Percentiles rank a stretch among this genome's conserved stretches.
phyloP scores from a whole-genome alignment of 2,888 invertebrate species.

The Pocota personata region DNA sequence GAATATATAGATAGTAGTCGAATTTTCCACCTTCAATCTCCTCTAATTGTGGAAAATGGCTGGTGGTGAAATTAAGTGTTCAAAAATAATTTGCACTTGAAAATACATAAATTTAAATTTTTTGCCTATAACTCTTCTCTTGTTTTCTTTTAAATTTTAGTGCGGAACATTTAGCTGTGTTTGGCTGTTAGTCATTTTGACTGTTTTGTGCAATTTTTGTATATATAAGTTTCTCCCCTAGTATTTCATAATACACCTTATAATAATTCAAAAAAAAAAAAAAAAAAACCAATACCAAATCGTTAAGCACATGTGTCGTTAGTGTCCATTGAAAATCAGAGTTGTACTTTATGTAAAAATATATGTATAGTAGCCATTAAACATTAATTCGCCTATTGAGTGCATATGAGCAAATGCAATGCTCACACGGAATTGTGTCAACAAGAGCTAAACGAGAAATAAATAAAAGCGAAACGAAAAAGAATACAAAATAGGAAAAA shows the following conservation, averaged over 20 bases:
- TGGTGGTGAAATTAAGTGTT: slow-evolving; percentile 13
- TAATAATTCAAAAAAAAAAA: not conserved
- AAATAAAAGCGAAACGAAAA: slow-evolving; percentile 7
- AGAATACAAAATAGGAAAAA: not conserved
- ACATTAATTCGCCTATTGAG: slow-evolving; percentile 8
- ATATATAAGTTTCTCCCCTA: not conserved
- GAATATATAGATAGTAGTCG: not conserved
- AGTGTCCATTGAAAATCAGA: not conserved
- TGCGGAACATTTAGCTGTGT: not conserved
- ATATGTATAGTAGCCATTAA: not conserved
- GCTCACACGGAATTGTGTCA: not conserved
- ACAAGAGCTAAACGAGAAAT: slow-evolving; percentile 1
- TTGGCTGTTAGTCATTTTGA: not conserved
- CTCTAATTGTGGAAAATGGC: slow-evolving; percentile 20
- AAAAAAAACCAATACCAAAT: not conserved
- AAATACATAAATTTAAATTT: not conserved
- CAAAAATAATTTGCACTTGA: slow-evolving; percentile 22
- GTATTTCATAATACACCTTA: not conserved
- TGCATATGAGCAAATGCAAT: not conserved
- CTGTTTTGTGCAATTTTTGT: slow-evolving; percentile 1
- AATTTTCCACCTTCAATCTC: not conserved
- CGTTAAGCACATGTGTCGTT: not conserved
- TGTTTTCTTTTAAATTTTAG: not conserved
- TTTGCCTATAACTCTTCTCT: not conserved
- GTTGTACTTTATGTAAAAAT: not conserved